These are phyloP conservation scores for Acronicta aceris DNA, from an alignment of 2,888 invertebrate species.

Conservation along the genomic window DNA sequence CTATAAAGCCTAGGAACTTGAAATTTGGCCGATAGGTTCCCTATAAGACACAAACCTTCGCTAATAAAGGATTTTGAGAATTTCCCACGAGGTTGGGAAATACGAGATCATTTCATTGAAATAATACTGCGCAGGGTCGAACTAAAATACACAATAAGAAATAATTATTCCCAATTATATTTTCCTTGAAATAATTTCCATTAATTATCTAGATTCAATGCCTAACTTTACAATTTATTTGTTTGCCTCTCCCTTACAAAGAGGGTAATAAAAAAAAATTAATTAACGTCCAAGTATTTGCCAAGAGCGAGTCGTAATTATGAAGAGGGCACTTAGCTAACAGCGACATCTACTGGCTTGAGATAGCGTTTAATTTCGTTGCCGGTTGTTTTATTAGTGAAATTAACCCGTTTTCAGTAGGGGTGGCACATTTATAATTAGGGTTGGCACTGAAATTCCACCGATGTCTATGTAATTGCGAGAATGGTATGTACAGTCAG, in stretches of 20 bases:
- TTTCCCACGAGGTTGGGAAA: no score
- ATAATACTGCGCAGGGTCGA: no score
- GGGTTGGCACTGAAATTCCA: constrained; percentile 64
- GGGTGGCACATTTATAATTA: constrained; percentile 78
- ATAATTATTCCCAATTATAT: no score
- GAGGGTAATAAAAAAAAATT: constrained; percentile 70
- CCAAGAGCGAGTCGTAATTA: constrained; percentile 71
- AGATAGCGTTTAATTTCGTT: constrained; percentile 74
- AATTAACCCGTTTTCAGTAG: constrained; percentile 82
- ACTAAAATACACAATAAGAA: no score
- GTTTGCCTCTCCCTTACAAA: constrained; percentile 52
- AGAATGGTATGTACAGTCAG: constrained; percentile 29
- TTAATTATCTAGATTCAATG: constrained; percentile 2
- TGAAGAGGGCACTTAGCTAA: constrained; percentile 63
- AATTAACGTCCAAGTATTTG: constrained; percentile 78
- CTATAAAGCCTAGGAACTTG: no score
- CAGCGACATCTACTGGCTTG: constrained; percentile 51
- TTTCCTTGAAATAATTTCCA: neutral
- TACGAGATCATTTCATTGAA: no score
- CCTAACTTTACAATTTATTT: constrained; percentile 45
- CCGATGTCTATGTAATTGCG: constrained; percentile 15
- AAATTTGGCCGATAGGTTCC: no score
- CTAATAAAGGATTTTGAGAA: no score
- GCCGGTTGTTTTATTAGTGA: constrained; percentile 77
- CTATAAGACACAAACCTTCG: no score